Base-by-base conservation (phyloP, 1,140 invertebrate genomes). In the Bombus cullumanus region DNA sequence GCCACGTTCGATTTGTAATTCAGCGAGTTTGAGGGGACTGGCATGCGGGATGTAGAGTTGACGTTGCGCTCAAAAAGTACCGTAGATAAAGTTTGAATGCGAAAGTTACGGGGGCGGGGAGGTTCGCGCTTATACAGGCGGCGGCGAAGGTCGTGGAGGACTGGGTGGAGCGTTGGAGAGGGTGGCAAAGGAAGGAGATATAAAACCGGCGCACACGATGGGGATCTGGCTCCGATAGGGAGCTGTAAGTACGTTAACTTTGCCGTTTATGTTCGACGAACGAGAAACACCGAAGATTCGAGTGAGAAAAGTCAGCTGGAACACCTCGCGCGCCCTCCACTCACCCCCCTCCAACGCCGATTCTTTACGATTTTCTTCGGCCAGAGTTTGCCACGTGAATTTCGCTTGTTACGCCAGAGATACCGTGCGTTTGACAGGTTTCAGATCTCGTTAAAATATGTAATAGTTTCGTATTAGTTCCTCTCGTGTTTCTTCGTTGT, bases 1-100 rank as follows among this genome's bases (percentile, higher is more conserved):
- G 73, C 74, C 72, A 88, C 43, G 86, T 90, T 82, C 88, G 89
- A 91, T 88, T 90, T 91, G 86, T 91, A 89, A 88, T 91, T 91
- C 88, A 86, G 57, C 80, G 66, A 86, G 83, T 77, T 79, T 37
- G 59, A 28, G 64, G 8, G 57, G 47, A 34, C 28, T 39, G 83
- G 76, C 64, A 86, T 57, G 76, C 80, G 62, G 59, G 75, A 57
- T 66, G 71, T 68, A 78, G 59, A 64, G 76, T 78, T 86, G 79
- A 91, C 75, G 83, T 88, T 84, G 82, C 59, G 83, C 80, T 91
- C 85, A 78, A 86, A 85, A 91, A 90, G 80, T 86, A 76, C 81
- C 53, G 62, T 86, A 59, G 85, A 78, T 85, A 90, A 91, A 89
- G 91, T 90, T 92, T 74, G 75, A 87, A 90, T 81, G 86, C 69